Evolutionary conservation across 2,113 vertebrate genomes (phyloP).

Genomic region (Megaptera novaeangliae): DNA sequence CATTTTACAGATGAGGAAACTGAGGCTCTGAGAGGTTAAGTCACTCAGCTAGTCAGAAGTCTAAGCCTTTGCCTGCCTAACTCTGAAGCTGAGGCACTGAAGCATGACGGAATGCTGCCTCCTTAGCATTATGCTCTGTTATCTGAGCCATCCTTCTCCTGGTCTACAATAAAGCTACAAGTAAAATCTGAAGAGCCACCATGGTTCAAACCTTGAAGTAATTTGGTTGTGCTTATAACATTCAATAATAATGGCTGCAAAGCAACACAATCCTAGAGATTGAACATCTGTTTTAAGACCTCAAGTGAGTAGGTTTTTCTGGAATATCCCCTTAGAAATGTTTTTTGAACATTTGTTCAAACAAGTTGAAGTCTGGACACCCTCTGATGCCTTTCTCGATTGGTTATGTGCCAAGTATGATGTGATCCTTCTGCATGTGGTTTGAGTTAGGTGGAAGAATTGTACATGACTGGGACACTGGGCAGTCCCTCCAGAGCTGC

Average conservation of each 20-base stretch:
- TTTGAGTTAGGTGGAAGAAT: conserved; percentile 79
- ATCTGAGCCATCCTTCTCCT: not conserved
- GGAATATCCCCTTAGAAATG: conserved; percentile 77
- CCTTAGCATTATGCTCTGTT: not conserved
- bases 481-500: conserved; percentile 48
- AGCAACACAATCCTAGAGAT: conserved; percentile 35
- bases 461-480: conserved; percentile 74
- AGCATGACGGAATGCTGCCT: not conserved
- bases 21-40: not conserved
- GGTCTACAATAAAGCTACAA: not conserved
- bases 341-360: conserved; percentile 79
- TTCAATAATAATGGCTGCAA: conserved; percentile 51
- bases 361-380: conserved; percentile 77
- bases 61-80: not conserved
- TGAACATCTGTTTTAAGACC: conserved; percentile 66
- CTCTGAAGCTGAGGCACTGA: not conserved
- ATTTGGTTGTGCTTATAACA: conserved; percentile 26
- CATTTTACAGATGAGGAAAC: conserved; percentile 32
- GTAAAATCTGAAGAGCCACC: conserved; percentile 31
- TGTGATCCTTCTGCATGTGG: conserved; percentile 77
- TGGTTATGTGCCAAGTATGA: conserved; percentile 82
- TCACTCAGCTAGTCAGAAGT: not conserved
- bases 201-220: conserved; percentile 3
- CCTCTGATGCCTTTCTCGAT: conserved; percentile 75
- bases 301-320: conserved; percentile 71